phyloP scores from a whole-genome alignment of 2,888 invertebrate genomes.

The Steinernema carpocapsae region DNA sequence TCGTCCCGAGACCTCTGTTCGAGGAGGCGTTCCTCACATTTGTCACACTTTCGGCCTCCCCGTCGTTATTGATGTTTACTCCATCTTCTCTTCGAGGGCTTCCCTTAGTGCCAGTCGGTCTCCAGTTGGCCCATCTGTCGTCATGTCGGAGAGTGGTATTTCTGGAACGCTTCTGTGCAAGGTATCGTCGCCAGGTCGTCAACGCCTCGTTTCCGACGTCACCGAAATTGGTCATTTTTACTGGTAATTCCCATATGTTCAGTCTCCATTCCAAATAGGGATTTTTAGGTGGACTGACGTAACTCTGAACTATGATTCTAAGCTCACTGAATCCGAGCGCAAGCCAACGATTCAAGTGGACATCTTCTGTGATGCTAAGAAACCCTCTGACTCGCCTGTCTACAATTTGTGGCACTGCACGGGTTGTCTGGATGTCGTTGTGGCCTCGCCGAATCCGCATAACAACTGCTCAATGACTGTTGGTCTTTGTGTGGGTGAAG shows the following conservation, averaged over 20 bases:
- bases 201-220: constrained; percentile 22
- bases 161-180: constrained; percentile 18
- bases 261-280: neutral
- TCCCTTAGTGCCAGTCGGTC: neutral
- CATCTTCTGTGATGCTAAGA: constrained; percentile 25
- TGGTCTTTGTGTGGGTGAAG: constrained; percentile 1
- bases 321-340: neutral
- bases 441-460: constrained; percentile 28
- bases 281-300: constrained; percentile 24
- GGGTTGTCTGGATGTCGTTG: constrained; percentile 14
- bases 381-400: neutral
- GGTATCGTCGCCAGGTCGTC: constrained; percentile 2
- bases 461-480: constrained; percentile 34
- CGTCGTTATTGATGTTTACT: neutral
- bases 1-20: no score
- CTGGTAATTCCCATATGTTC: constrained; percentile 18
- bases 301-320: constrained; percentile 2
- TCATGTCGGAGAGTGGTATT: constrained; percentile 14
- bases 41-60: neutral
- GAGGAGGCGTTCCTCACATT: neutral
- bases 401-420: constrained; percentile 28
- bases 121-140: neutral
- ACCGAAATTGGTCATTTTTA: constrained; percentile 12
- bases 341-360: constrained; percentile 29
- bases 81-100: neutral